Base-by-base conservation (phyloP, 2,113 vertebrate species). In the Aythya baeri region DNA sequence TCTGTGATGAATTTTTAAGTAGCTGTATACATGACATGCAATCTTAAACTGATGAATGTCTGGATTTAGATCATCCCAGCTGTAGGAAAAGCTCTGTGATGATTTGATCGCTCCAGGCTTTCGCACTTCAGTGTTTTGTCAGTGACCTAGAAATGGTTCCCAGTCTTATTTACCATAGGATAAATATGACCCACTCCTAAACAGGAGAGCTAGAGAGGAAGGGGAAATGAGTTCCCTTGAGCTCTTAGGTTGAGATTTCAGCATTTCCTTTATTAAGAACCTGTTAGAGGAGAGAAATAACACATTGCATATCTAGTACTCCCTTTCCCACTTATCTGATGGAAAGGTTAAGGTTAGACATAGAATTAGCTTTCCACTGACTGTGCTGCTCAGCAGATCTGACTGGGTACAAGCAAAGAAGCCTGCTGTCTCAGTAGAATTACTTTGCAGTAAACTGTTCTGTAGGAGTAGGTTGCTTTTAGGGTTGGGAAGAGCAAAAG, bases 1-100 rank as follows among this genome's bases (percentile, higher is more conserved):
- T n/a, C n/a, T n/a, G n/a, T n/a, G 91, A 91, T 97, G 84, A 92
- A 90, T 86, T 96, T 96, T 94, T 91, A 95, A 97, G 96, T 96
- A 95, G 89, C 86, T 95, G 27, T 86, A 66, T 93, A 97, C 87
- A 94, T 90, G 88, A 88, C 41, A 55, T 82, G 62, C 38, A 81
- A 57, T 66, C 83, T 95, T 93, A 93, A 96, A 95, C 59, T 76
- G 86, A 52, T 63, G 87, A 88, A 44, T 84, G 44, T 72, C 73
- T 91, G 83, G 80, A 94, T 93, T 96, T 96, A 93, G 73, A 95
- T 96, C 86, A 90, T 90, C 62, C 77, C 73, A 92, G 86, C 73
- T 89, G 73, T 73, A 94, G 31, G 70, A 93, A 68, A 86, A 79
- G 17, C 70, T 91, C 62, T 84, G 54, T 93, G 95, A 88, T 96